These are phyloP conservation scores for Zootoca vivipara DNA, from an alignment of 2,113 vertebrate genomes.

Conservation along the genomic window DNA sequence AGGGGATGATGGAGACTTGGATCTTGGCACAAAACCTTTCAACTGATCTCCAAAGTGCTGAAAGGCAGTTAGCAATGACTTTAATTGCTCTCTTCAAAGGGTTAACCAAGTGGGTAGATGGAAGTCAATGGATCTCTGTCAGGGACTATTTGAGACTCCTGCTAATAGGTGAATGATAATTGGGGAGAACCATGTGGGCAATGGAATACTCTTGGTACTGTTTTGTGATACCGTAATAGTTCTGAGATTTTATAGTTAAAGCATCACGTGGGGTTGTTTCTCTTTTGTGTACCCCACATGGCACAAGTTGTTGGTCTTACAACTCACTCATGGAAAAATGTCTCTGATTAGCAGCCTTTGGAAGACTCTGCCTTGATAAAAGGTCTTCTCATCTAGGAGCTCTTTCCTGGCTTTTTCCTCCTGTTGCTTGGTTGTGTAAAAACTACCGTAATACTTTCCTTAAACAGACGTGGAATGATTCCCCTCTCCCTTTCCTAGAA, in stretches of 20 bases:
- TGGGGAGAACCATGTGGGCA: background rate
- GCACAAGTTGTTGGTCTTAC: background rate
- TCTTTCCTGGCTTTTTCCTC: background rate
- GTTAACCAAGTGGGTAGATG: background rate
- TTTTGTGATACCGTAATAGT: background rate
- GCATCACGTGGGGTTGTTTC: background rate
- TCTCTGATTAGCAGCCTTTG: background rate
- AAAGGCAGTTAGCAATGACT: background rate
- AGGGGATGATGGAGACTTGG: background rate
- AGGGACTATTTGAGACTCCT: background rate
- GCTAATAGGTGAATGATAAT: background rate
- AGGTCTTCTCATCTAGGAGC: background rate
- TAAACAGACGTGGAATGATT: background rate
- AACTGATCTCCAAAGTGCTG: background rate
- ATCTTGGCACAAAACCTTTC: conserved; percentile 17
- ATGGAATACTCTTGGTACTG: background rate
- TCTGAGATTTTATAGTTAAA: background rate
- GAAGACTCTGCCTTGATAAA: background rate
- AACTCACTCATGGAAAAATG: background rate
- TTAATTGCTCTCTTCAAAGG: background rate
- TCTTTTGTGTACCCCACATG: background rate
- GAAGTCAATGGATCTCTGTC: rapidly evolving
- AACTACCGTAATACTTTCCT: background rate
- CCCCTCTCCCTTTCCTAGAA: background rate
- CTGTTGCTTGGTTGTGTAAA: background rate